Evolutionary conservation across 2,797 vertebrate species (phyloP), one percentile per base, ranked within the genome.

Genomic region (Tauraco hartlaubi): DNA sequence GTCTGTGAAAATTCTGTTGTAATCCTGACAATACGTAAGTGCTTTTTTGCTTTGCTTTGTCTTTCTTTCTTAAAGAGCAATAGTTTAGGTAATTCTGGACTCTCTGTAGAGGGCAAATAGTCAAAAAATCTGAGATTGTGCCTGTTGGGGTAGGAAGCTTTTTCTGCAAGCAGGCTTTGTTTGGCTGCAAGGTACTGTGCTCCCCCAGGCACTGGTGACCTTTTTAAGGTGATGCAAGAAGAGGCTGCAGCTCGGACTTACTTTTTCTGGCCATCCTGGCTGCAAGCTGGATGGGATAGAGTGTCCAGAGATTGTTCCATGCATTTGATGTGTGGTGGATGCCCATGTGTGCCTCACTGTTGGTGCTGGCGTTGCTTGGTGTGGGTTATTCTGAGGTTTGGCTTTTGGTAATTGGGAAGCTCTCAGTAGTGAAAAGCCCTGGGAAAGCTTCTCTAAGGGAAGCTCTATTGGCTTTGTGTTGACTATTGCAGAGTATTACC

Each of bases 331-430:
- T 13, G 15, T 44, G 48, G 16, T 49, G 11, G 48, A 63, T 79
- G 39, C 4, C 22, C 21, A 0, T 0, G 1, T 35, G 14, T 63
- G 56, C 25, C n/a, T 54, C 39, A 29, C 11, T 43, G 0, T 46
- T 56, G 17, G 15, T 86, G 62, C 33, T 3, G 6, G 11, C 55
- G 12, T 18, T 43, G 11, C 31, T 73, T 63, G 33, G 52, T 48
- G 48, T 43, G 54, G 29, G 7, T 73, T 87, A 9, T 88, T 56
- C 41, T 63, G 69, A 71, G 25, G 26, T 61, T 77, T 80, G 54
- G 35, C 15, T 69, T 76, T 46, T 64, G 29, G 33, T 69, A 31
- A 35, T 15, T 18, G 17, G 4, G 44, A 15, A 86, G 20, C 20
- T 74, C 18, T 8, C 33, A 26, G 29, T 4, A 48, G 41, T 5